Conservation (phyloP, 2,888 invertebrate genomes). For the Vesta saturnalis region DNA sequence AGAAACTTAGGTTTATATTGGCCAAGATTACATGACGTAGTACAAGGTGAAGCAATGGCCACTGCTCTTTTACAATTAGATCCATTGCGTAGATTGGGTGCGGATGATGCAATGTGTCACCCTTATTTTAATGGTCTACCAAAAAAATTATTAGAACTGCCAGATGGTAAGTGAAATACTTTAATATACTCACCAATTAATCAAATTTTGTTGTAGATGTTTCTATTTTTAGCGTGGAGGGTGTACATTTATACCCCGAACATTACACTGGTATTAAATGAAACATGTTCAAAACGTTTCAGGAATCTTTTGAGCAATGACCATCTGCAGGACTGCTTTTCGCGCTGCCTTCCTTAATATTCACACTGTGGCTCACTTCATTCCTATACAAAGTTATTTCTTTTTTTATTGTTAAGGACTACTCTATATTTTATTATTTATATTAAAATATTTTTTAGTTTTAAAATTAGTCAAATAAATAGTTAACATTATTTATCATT, state of each 20-base stretch:
- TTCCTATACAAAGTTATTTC: constrained; percentile 30
- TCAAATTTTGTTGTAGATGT: constrained; percentile 79
- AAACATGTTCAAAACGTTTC: constrained; percentile 50
- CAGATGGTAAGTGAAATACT: constrained; percentile 80
- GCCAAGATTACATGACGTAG: constrained; percentile 89
- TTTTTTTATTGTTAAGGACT: constrained; percentile 3
- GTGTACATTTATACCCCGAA: constrained; percentile 86
- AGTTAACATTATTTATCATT: constrained; percentile 26
- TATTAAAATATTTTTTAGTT: constrained; percentile 25
- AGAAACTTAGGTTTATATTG: constrained; percentile 86
- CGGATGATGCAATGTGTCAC: constrained; percentile 87
- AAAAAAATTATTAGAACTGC: constrained; percentile 87
- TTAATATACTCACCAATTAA: not conserved
- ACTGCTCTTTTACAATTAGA: constrained; percentile 85
- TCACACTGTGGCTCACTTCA: constrained; percentile 48
- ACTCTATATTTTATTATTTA: constrained; percentile 26
- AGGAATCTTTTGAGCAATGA: constrained; percentile 55
- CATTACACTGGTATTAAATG: constrained; percentile 65
- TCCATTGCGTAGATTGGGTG: constrained; percentile 87
- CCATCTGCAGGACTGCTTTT: constrained; percentile 41
- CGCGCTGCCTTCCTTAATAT: constrained; percentile 35
- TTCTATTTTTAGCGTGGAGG: constrained; percentile 95
- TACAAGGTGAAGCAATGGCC: constrained; percentile 91
- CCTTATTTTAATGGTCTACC: constrained; percentile 92
- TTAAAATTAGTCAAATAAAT: constrained; percentile 8